Percentiles rank a stretch among this genome's conserved stretches.
These are phyloP conservation scores for Enteromius trimaculatus DNA, from an alignment of 2,797 vertebrate genomes.

Conservation along the genomic window DNA sequence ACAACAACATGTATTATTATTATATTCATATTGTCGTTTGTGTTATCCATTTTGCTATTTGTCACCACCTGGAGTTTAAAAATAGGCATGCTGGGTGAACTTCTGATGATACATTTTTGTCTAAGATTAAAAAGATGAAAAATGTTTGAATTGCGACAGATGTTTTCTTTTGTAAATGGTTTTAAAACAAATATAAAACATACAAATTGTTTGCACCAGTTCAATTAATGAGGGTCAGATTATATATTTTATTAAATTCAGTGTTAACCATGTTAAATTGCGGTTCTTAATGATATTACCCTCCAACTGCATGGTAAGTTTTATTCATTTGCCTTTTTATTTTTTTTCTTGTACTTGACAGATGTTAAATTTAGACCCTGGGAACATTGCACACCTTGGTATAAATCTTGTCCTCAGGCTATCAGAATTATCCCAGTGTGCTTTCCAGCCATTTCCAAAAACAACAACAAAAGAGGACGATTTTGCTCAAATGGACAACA, in stretches of 20 bases:
- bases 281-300: background rate
- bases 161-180: background rate
- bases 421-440: background rate
- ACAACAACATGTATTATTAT: background rate
- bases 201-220: background rate
- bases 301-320: background rate
- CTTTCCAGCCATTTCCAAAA: background rate
- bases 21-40: background rate
- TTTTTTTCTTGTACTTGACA: background rate
- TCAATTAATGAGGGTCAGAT: background rate
- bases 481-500: background rate
- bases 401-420: background rate
- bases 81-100: background rate
- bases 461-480: background rate
- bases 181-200: background rate
- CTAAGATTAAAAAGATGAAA: background rate
- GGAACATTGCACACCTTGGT: slow-evolving; percentile 12
- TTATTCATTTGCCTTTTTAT: background rate
- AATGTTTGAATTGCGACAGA: background rate
- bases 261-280: background rate
- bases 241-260: background rate
- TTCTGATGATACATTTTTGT: background rate
- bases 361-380: slow-evolving; percentile 1
- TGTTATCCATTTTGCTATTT: background rate
- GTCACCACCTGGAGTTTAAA: background rate